These are phyloP conservation scores for Dioctria rufipes DNA, from an alignment of 2,888 invertebrate genomes.

Conservation along the genomic window DNA sequence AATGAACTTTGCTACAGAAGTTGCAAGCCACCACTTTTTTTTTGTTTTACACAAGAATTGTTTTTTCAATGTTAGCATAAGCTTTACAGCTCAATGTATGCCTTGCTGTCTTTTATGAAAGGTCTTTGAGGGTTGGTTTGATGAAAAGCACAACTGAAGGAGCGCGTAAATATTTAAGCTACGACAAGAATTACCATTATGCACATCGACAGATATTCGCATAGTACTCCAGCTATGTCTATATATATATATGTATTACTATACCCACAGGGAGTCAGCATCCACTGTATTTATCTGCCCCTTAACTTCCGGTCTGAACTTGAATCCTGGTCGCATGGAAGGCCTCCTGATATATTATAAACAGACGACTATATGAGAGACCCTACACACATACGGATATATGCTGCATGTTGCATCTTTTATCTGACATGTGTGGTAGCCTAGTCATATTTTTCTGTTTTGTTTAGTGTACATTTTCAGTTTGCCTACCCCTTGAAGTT, in stretches of 20 bases:
- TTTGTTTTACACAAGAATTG: not conserved
- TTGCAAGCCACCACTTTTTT: slow-evolving; percentile 11
- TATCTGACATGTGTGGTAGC: slow-evolving; percentile 23
- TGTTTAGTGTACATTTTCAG: slow-evolving; percentile 28
- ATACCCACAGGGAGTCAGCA: not conserved
- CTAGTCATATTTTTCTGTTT: slow-evolving; percentile 38
- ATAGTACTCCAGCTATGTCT: not conserved
- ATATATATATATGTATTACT: too few species aligned
- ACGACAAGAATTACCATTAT: slow-evolving; percentile 30
- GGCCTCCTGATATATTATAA: not conserved
- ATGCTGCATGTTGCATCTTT: slow-evolving; percentile 29
- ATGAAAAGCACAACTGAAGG: slow-evolving; percentile 51
- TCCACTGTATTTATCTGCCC: not conserved
- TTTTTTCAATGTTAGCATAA: slow-evolving; percentile 19
- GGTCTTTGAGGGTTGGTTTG: slow-evolving; percentile 27
- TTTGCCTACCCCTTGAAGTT: slow-evolving; percentile 19
- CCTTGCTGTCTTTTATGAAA: not conserved
- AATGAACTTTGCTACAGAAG: slow-evolving; percentile 28
- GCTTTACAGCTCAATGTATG: not conserved
- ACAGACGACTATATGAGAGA: not conserved
- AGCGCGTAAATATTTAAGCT: slow-evolving; percentile 49
- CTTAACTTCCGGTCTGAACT: slow-evolving; percentile 16
- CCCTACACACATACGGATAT: not conserved
- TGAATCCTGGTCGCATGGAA: slow-evolving; percentile 1
- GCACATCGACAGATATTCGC: slow-evolving; percentile 32